Evolutionary conservation across 2,113 vertebrate genomes (phyloP).

Genomic region (Entomyzon cyanotis): DNA sequence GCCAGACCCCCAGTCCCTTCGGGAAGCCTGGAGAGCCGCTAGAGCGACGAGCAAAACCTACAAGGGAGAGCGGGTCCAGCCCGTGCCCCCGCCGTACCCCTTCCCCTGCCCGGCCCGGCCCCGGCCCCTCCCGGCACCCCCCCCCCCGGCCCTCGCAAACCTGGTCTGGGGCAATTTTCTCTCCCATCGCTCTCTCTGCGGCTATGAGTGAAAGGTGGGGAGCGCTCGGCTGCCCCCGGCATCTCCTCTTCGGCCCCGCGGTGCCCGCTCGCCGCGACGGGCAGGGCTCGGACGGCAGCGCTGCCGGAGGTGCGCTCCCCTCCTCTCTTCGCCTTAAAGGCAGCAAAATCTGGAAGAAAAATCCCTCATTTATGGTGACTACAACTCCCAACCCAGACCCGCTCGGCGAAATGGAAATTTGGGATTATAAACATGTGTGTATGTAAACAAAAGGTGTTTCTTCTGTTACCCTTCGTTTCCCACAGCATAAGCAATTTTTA

Average conservation of each 20-base stretch:
- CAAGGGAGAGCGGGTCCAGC: background rate
- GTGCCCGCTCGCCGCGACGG: slow-evolving; percentile 11
- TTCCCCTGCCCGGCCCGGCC: background rate
- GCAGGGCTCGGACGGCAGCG: background rate
- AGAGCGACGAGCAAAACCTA: background rate
- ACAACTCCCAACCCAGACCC: slow-evolving; percentile 56
- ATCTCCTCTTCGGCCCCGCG: slow-evolving; percentile 10
- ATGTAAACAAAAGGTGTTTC: slow-evolving; percentile 81
- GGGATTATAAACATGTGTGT: slow-evolving; percentile 73
- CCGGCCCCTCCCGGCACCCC: too few relatives aligned
- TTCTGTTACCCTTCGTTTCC: slow-evolving; percentile 79
- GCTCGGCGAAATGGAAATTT: slow-evolving; percentile 74
- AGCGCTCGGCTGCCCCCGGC: background rate
- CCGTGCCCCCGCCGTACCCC: background rate
- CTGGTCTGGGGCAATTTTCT: slow-evolving; percentile 52
- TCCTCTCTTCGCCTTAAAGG: slow-evolving; percentile 21
- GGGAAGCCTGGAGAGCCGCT: background rate
- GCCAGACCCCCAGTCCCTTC: background rate
- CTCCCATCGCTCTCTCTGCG: background rate
- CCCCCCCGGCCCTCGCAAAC: background rate
- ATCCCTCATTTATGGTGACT: slow-evolving; percentile 70
- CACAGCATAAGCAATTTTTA: slow-evolving; percentile 81
- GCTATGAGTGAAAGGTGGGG: background rate
- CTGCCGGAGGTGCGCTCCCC: background rate
- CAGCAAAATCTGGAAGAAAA: slow-evolving; percentile 59